Percentiles rank a stretch among this genome's conserved stretches.
phyloP scores from a whole-genome alignment of 1,140 invertebrate species.

The Penaeus chinensis region DNA sequence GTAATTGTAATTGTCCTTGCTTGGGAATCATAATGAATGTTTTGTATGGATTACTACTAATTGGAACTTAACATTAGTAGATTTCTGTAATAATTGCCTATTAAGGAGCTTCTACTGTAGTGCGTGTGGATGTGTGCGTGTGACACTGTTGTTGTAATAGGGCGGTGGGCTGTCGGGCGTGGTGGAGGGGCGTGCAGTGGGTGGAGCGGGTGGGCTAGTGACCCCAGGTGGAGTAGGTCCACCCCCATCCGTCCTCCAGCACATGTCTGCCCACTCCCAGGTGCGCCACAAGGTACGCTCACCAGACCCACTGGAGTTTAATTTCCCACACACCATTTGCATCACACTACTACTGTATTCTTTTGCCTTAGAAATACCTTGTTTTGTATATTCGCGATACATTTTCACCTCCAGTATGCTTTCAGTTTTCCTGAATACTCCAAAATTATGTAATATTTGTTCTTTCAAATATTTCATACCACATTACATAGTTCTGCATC shows the following conservation, averaged over 20 bases:
- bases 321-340: too few species aligned
- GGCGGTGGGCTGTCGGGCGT: constrained; percentile 52
- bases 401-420: too few species aligned
- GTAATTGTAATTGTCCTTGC: too few species aligned
- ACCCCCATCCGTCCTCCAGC: constrained; percentile 47
- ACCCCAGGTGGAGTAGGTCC: constrained; percentile 42
- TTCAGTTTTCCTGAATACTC: too few species aligned
- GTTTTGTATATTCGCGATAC: too few species aligned
- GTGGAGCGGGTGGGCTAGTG: constrained; percentile 46
- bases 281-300: constrained; percentile 58
- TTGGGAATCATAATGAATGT: too few species aligned
- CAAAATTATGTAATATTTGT: too few species aligned
- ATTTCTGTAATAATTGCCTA: not conserved
- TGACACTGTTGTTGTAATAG: constrained; percentile 39
- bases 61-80: not conserved
- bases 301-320: not conserved
- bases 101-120: not conserved
- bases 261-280: constrained; percentile 54
- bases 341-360: too few species aligned
- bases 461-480: too few species aligned
- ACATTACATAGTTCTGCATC: too few species aligned
- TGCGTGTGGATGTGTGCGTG: constrained; percentile 22
- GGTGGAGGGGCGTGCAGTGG: constrained; percentile 51
- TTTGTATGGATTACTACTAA: not conserved
- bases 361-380: too few species aligned